Evolutionary conservation across 1,140 invertebrate genomes (phyloP).

Genomic region (Hylyphantes graminicola): DNA sequence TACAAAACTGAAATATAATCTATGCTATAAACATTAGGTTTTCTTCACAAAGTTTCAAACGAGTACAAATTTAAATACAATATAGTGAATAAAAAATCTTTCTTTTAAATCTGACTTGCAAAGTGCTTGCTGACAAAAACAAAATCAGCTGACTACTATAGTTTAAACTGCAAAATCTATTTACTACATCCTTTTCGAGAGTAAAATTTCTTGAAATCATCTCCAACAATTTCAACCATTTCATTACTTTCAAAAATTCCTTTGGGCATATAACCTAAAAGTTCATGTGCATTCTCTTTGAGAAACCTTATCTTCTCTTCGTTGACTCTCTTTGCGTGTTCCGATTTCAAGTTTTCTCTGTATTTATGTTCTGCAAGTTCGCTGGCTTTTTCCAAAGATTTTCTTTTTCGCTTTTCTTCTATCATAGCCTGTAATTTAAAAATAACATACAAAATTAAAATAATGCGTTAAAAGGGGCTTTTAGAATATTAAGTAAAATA

Average conservation of each 20-base stretch:
- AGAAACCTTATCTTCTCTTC: constrained; percentile 39
- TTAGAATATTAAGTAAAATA: too few species aligned
- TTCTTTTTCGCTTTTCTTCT: constrained; percentile 36
- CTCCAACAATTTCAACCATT: constrained; percentile 19
- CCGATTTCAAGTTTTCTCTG: constrained; percentile 4
- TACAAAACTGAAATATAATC: too few species aligned
- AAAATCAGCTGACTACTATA: too few species aligned
- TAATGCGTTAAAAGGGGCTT: too few species aligned
- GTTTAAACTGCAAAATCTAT: neutral
- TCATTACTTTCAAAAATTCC: constrained; percentile 17
- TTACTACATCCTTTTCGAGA: neutral
- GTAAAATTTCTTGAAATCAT: constrained; percentile 47
- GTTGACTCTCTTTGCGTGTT: constrained; percentile 26
- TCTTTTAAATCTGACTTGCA: too few species aligned
- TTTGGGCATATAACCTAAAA: constrained; percentile 46
- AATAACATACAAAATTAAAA: neutral
- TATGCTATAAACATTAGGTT: too few species aligned
- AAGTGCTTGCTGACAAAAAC: too few species aligned
- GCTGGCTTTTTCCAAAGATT: constrained; percentile 9
- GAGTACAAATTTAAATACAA: too few species aligned
- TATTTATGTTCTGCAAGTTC: constrained; percentile 34
- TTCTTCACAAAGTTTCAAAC: too few species aligned
- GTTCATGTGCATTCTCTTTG: constrained; percentile 21
- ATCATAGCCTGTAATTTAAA: constrained; percentile 21
- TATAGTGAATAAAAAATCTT: too few species aligned